Base-by-base conservation (phyloP, 1,140 invertebrate species). In the Lordiphosa collinella region DNA sequence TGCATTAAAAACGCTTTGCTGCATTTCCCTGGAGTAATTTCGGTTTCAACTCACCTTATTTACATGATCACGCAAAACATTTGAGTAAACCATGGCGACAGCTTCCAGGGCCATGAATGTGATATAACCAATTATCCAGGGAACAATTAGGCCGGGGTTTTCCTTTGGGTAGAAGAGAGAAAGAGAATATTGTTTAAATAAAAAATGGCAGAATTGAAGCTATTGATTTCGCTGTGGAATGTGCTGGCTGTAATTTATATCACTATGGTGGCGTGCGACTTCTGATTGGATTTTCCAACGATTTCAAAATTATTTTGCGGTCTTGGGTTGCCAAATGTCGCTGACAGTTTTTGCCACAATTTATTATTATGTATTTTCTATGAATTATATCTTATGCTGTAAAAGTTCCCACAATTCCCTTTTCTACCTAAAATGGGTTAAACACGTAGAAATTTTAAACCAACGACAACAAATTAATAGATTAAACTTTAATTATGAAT, bases 51-150 rank as follows among this genome's bases (percentile, higher is more conserved):
- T 92, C 89, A 94, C 93, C 90, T 91, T 93, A 89, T 94, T 94
- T 52, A 94, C 93, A 88, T 94, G 93, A 90, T 94, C 93, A 88
- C 93, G 91, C 48, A 94, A 90, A 12, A 94, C 93, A 88, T 94
- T 94, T 14, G 93, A 94, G 86, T 94, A 94, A 12, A 94, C 93
- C 92, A 94, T 93, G 46, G 93, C 92, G 82, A 94, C 93, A 11
- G 93, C 93, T 88, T 94, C 93, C 59, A 94, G 82, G 12, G 93
- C 92, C 92, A 94, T 93, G 88, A 94, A 93, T 3, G 93, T 93
- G 82, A 94, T 93, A 73, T 92, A 92, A 47, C 93, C 93, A 50
- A 94, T 91, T 53, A 94, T 92, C 93, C 93, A 94, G 35, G 93
- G 93, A 52, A 93, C 93, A 29, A 94, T 90, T 58, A 94, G 90